These are phyloP conservation scores for Takifugu bimaculatus DNA, from an alignment of 2,113 vertebrate species.

Conservation along the genomic window DNA sequence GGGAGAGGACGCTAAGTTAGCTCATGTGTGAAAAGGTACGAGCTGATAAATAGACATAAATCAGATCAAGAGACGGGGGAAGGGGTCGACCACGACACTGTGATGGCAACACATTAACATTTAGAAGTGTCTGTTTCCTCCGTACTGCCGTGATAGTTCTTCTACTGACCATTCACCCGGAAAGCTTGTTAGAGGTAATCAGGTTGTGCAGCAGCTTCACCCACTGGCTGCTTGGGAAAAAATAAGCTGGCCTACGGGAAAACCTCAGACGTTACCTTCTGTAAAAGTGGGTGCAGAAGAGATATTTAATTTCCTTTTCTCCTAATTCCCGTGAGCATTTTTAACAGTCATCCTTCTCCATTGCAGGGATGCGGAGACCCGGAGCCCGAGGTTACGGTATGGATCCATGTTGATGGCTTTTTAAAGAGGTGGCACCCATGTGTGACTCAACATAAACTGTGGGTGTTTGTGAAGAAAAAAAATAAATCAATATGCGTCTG, in stretches of 20 bases:
- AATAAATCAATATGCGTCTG: constrained; percentile 24
- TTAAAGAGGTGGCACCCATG: constrained; percentile 56
- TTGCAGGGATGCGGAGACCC: constrained; percentile 28
- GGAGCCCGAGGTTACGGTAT: constrained; percentile 39
- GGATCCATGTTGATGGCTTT: constrained; percentile 53
- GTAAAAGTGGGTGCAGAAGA: neutral
- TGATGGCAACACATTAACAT: constrained; percentile 21
- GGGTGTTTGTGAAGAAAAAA: constrained; percentile 12
- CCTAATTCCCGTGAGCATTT: constrained; percentile 13
- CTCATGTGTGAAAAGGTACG: constrained; percentile 41
- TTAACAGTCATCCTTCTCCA: constrained; percentile 33
- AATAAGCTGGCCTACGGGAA: neutral
- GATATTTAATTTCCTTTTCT: constrained; percentile 16
- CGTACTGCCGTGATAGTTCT: constrained; percentile 13
- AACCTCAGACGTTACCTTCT: neutral
- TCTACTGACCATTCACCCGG: constrained; percentile 31
- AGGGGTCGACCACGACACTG: constrained; percentile 13
- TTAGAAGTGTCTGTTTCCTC: constrained; percentile 21
- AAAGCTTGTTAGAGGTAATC: constrained; percentile 33
- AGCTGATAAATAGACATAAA: constrained; percentile 51
- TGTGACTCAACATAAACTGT: constrained; percentile 34
- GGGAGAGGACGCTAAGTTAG: too few relatives aligned
- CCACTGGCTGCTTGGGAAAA: constrained; percentile 37
- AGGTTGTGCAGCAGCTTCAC: constrained; percentile 5
- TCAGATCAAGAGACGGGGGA: constrained; percentile 23